These are phyloP conservation scores for Dascyllus trimaculatus DNA, from an alignment of 2,113 vertebrate species.

Conservation along the genomic window DNA sequence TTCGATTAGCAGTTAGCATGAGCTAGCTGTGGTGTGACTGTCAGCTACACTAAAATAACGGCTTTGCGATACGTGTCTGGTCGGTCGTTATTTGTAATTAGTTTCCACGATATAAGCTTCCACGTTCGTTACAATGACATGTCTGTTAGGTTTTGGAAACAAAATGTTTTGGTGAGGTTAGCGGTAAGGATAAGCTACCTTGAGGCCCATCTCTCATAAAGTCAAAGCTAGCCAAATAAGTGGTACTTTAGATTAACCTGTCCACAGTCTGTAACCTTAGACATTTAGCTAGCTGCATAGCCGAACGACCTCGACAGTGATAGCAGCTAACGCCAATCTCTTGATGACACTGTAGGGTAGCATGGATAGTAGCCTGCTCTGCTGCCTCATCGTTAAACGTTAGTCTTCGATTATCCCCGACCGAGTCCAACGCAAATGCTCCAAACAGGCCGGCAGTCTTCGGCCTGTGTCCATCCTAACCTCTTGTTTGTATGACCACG, in stretches of 20 bases:
- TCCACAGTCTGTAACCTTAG: slow-evolving; percentile 16
- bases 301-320: slow-evolving; percentile 17
- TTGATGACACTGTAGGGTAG: not conserved
- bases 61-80: not conserved
- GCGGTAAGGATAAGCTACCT: slow-evolving; percentile 32
- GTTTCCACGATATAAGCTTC: not conserved
- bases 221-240: slow-evolving; percentile 27
- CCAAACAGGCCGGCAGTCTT: slow-evolving; percentile 19
- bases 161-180: slow-evolving; percentile 1
- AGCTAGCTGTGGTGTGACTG: slow-evolving; percentile 24
- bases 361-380: not conserved
- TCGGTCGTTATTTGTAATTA: not conserved
- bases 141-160: slow-evolving; percentile 30
- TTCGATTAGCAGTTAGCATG: slow-evolving; percentile 59
- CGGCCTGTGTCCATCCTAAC: slow-evolving; percentile 22
- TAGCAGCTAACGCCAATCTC: slow-evolving; percentile 10
- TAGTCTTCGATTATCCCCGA: not conserved
- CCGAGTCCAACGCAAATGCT: slow-evolving; percentile 7
- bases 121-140: slow-evolving; percentile 19
- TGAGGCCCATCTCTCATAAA: slow-evolving; percentile 58
- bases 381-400: slow-evolving; percentile 39
- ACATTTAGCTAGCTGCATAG: not conserved
- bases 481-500: not conserved
- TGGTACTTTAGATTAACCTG: not conserved
- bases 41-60: not conserved